Evolutionary conservation across 2,888 invertebrate genomes (phyloP).

Genomic region (Schizaphis graminum): DNA sequence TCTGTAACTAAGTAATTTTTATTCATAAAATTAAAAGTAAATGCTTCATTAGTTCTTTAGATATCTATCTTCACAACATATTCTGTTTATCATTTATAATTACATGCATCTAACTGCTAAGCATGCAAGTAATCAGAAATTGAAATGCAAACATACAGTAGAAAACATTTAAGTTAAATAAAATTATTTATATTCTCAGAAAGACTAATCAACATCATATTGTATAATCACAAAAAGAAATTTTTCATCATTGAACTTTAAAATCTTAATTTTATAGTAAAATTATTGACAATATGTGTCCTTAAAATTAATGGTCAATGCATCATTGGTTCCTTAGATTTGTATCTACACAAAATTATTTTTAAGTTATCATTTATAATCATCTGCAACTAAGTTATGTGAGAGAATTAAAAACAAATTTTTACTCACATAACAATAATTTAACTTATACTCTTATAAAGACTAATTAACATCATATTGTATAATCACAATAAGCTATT

Average conservation of each 20-base stretch:
- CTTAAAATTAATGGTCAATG: not conserved
- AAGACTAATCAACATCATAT: conserved; percentile 35
- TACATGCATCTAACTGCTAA: too few relatives aligned
- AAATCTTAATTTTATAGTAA: not conserved
- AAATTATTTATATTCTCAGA: not conserved
- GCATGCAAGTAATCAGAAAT: too few relatives aligned
- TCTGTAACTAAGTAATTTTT: not conserved
- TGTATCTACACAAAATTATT: not conserved
- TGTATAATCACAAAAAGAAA: not conserved
- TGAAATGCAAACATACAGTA: too few relatives aligned
- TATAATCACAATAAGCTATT: conserved; percentile 1
- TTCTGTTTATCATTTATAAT: too few relatives aligned
- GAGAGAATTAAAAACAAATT: not conserved
- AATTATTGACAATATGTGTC: not conserved
- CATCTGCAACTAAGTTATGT: not conserved
- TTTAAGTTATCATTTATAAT: not conserved
- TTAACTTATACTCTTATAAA: conserved; percentile 28
- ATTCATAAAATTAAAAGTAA: too few relatives aligned
- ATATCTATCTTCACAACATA: too few relatives aligned
- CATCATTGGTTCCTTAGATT: conserved; percentile 57
- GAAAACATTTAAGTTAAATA: too few relatives aligned
- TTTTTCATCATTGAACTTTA: conserved; percentile 22
- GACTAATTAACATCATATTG: conserved; percentile 64
- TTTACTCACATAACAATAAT: too few relatives aligned
- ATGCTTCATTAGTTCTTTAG: too few relatives aligned